Conservation (phyloP, 2,888 invertebrate species). For the Petrolisthes cinctipes region DNA sequence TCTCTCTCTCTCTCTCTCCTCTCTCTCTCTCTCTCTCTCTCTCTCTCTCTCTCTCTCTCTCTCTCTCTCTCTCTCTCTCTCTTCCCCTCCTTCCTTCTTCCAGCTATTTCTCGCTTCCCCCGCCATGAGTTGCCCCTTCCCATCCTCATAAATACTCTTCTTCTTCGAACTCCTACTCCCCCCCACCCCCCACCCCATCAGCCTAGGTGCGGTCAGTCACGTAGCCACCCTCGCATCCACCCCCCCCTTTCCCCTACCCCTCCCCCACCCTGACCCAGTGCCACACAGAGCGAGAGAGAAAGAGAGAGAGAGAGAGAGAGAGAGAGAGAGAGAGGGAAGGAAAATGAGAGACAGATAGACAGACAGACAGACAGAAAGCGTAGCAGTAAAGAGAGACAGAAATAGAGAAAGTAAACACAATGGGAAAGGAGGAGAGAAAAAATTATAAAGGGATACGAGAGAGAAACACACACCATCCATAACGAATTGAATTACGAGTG, state of each 20-base stretch:
- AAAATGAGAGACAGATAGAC: background rate
- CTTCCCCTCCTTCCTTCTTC: background rate
- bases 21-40: background rate
- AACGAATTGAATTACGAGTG: background rate
- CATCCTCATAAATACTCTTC: background rate
- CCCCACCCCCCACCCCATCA: background rate
- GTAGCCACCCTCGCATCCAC: background rate
- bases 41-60: background rate
- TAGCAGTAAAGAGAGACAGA: background rate
- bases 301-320: background rate
- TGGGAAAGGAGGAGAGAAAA: background rate
- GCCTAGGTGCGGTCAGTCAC: background rate
- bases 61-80: background rate
- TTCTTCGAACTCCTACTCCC: too few relatives aligned
- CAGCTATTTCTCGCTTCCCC: background rate
- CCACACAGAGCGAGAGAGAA: too few relatives aligned
- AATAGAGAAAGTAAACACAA: background rate
- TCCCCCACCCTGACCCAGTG: background rate
- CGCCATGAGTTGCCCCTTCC: background rate
- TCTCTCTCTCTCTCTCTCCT: slow-evolving; percentile 18
- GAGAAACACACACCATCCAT: background rate
- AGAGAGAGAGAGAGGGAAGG: background rate
- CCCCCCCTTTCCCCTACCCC: background rate
- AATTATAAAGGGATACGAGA: background rate
- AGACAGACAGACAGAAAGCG: background rate